A percentile compares a stretch with the other conserved stretches of the same genome.
phyloP scores from a whole-genome alignment of 2,797 vertebrate species.

The Phataginus tetradactyla region DNA sequence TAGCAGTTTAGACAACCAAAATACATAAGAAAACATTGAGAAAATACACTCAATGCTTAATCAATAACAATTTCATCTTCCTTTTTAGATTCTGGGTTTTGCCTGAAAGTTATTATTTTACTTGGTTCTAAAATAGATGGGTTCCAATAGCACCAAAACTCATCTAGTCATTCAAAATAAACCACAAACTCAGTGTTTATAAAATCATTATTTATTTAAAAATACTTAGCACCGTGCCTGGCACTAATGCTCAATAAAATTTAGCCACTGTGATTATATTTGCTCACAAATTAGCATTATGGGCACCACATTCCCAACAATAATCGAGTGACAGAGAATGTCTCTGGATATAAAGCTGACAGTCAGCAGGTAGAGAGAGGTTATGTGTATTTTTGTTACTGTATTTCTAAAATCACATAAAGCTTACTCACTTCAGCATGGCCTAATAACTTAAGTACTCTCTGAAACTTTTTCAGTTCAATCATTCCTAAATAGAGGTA shows the following conservation, averaged over 20 bases:
- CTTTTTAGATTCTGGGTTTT: conserved; percentile 32
- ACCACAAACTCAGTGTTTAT: neutral
- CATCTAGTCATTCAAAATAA: conserved; percentile 7
- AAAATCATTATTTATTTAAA: conserved; percentile 2
- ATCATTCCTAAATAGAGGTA: neutral
- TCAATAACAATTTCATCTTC: conserved; percentile 68
- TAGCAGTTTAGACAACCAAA: conserved; percentile 82
- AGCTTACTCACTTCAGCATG: neutral
- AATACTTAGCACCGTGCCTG: conserved; percentile 57
- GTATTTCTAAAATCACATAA: conserved; percentile 18
- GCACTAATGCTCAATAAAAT: neutral
- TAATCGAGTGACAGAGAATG: neutral
- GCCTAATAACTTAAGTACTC: neutral
- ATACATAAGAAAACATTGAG: conserved; percentile 71
- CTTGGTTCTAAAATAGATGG: neutral
- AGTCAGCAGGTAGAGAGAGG: neutral
- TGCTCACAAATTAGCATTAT: neutral
- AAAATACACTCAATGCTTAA: conserved; percentile 84
- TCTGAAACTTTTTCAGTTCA: neutral
- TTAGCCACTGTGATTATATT: neutral
- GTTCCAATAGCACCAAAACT: neutral
- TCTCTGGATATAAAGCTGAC: neutral
- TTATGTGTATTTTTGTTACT: neutral
- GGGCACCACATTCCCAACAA: neutral
- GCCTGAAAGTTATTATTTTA: conserved; percentile 38